A percentile compares a stretch with the other conserved stretches of the same genome.
These are phyloP conservation scores for Eriocheir sinensis DNA, from an alignment of 1,140 invertebrate genomes.

Conservation along the genomic window DNA sequence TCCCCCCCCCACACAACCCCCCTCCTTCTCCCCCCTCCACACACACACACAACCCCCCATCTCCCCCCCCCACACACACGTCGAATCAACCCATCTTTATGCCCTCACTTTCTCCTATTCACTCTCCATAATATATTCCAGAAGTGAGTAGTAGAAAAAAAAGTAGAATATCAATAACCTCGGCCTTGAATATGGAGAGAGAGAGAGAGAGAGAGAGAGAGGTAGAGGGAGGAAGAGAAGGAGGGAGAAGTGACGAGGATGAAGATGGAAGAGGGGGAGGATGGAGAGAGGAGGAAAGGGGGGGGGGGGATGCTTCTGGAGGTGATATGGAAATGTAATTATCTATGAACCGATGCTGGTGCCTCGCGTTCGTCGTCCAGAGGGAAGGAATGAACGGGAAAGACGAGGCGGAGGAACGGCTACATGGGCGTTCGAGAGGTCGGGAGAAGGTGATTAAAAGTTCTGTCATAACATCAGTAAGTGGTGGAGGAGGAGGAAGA, in stretches of 20 bases:
- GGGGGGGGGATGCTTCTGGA: neutral
- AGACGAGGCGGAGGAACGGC: too few species aligned
- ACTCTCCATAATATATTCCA: neutral
- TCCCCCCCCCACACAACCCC: too few species aligned
- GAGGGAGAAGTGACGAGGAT: too few species aligned
- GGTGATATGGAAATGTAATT: slow-evolving; percentile 6
- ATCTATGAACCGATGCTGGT: neutral
- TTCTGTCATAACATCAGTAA: too few species aligned
- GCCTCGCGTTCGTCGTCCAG: neutral
- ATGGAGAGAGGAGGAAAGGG: neutral
- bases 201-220: too few species aligned
- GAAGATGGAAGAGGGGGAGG: too few species aligned
- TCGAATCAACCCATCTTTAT: neutral
- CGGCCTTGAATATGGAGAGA: too few species aligned
- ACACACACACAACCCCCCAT: neutral
- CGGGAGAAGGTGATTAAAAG: too few species aligned
- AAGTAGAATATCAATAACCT: neutral
- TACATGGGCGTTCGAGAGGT: too few species aligned
- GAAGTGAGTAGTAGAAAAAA: neutral
- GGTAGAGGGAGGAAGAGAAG: too few species aligned
- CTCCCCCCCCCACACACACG: neutral
- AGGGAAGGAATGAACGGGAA: neutral
- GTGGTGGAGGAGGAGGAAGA: too few species aligned
- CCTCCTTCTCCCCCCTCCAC: too few species aligned
- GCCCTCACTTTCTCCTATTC: neutral